Percentiles rank a stretch among this genome's conserved stretches.
These are phyloP conservation scores for Apodemia hepburni DNA, from an alignment of 2,888 invertebrate genomes.

Conservation along the genomic window DNA sequence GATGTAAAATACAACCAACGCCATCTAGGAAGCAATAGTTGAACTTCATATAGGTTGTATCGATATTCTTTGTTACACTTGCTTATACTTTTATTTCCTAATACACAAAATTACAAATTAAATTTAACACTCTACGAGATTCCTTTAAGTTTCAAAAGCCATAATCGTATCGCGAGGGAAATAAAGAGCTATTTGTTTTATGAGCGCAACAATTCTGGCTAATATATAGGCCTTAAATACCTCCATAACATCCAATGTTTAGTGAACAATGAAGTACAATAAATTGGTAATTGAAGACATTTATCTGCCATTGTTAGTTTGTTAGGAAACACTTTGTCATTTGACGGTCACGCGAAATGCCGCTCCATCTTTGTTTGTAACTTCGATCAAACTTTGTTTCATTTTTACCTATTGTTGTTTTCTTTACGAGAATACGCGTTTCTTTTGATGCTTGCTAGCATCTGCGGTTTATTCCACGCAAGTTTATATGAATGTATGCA, in stretches of 20 bases:
- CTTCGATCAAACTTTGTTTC: slow-evolving; percentile 34
- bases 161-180: background rate
- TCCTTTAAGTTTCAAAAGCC: background rate
- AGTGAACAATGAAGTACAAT: slow-evolving; percentile 7
- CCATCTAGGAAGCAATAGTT: no score
- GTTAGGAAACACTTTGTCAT: slow-evolving; percentile 33
- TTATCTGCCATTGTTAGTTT: slow-evolving; percentile 18
- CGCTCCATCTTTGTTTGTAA: slow-evolving; percentile 39
- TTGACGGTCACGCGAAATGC: slow-evolving; percentile 45
- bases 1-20: no score
- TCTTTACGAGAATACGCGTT: background rate
- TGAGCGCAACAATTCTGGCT: background rate
- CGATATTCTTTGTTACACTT: no score
- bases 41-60: no score
- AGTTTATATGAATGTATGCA: background rate
- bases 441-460: background rate
- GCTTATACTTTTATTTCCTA: no score
- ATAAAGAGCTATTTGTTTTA: background rate
- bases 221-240: slow-evolving; percentile 3
- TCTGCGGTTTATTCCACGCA: background rate
- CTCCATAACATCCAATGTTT: slow-evolving; percentile 3
- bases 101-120: no score
- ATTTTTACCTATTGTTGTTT: slow-evolving; percentile 24
- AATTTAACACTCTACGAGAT: no score
- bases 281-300: slow-evolving; percentile 20